phyloP scores from a whole-genome alignment of 1,140 invertebrate species.

The Temnothorax longispinosus region DNA sequence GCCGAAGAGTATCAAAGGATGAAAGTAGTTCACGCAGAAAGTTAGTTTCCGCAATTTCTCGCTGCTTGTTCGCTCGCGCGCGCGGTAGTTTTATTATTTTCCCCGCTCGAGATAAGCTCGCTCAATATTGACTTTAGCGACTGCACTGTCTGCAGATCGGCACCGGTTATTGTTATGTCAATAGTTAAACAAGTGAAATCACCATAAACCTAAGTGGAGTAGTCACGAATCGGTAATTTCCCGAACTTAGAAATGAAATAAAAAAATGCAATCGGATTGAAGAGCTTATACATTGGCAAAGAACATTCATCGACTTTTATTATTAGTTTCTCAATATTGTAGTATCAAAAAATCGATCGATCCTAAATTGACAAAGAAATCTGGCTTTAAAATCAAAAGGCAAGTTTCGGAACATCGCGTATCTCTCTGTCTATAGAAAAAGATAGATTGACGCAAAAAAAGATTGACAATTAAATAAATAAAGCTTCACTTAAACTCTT shows the following conservation, averaged over 20 bases:
- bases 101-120: conserved; percentile 4
- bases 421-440: background rate
- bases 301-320: background rate
- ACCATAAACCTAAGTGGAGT: background rate
- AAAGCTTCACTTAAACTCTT: background rate
- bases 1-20: background rate
- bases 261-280: background rate
- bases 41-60: conserved; percentile 15
- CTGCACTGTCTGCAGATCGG: background rate
- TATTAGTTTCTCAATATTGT: background rate
- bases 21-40: conserved; percentile 19
- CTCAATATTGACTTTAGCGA: conserved; percentile 1
- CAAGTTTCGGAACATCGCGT: background rate
- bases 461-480: background rate
- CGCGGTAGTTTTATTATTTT: conserved; percentile 25
- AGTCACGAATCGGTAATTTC: background rate
- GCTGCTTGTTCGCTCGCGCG: background rate
- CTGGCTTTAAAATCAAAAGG: background rate
- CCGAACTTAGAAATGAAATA: background rate
- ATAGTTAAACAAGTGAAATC: conserved; percentile 15
- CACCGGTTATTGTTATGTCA: conserved; percentile 10
- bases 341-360: background rate
- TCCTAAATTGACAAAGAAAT: background rate
- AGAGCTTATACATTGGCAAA: background rate
- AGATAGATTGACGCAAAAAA: background rate